Conservation (phyloP, 1,140 invertebrate species). For the Ptiloglossa arizonensis region DNA sequence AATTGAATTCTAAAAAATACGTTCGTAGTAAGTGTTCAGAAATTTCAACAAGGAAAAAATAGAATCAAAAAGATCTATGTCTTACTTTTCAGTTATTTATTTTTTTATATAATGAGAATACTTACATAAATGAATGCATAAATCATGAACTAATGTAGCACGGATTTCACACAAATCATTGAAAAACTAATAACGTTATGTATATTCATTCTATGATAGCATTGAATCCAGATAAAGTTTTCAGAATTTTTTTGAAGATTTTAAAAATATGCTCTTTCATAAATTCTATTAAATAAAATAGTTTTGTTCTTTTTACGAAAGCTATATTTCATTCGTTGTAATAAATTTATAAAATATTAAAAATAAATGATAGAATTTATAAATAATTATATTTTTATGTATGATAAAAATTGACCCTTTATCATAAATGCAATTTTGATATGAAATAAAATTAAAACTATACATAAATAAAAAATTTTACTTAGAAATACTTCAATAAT, state of each 20-base stretch:
- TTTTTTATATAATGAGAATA: slow-evolving; percentile 47
- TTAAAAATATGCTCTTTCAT: background rate
- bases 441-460: slow-evolving; percentile 23
- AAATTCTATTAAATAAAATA: slow-evolving; percentile 15
- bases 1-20: background rate
- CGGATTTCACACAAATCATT: slow-evolving; percentile 40
- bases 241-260: background rate
- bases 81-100: slow-evolving; percentile 49
- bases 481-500: slow-evolving; percentile 26
- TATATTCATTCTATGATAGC: slow-evolving; percentile 42
- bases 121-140: slow-evolving; percentile 52
- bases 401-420: slow-evolving; percentile 15
- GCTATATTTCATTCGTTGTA: background rate
- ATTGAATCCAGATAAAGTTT: slow-evolving; percentile 57
- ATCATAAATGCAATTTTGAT: slow-evolving; percentile 17
- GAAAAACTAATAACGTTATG: slow-evolving; percentile 36
- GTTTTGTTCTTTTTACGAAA: background rate
- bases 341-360: slow-evolving; percentile 12
- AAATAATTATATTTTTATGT: slow-evolving; percentile 17
- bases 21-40: background rate
- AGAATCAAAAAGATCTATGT: background rate
- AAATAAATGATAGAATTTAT: slow-evolving; percentile 1
- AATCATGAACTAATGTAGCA: slow-evolving; percentile 43
- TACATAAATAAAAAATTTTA: slow-evolving; percentile 18
- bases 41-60: background rate